Evolutionary conservation across 2,113 vertebrate species (phyloP).

Genomic region (Misgurnus anguillicaudatus): DNA sequence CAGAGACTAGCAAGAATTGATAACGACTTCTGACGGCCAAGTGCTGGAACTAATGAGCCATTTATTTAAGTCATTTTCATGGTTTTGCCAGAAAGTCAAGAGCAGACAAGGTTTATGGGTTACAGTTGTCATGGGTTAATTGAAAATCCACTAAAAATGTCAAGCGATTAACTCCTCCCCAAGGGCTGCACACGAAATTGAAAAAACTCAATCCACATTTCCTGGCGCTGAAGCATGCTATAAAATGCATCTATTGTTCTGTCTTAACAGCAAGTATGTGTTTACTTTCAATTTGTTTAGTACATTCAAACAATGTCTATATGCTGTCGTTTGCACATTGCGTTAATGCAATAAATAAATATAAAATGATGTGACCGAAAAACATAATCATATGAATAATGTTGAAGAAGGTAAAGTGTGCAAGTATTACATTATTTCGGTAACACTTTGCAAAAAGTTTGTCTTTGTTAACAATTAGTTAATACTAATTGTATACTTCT

Average conservation of each 20-base stretch:
- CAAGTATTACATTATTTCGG: no score
- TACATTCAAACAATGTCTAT: not conserved
- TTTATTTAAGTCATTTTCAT: slow-evolving; percentile 69
- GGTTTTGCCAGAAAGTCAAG: slow-evolving; percentile 60
- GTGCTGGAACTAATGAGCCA: slow-evolving; percentile 73
- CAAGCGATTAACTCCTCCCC: slow-evolving; percentile 68
- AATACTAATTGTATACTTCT: no score
- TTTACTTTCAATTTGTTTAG: not conserved
- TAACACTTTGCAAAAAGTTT: no score
- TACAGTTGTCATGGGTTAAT: slow-evolving; percentile 73
- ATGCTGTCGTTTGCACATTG: not conserved
- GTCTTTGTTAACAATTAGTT: no score
- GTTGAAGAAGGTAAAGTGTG: no score
- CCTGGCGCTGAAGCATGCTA: slow-evolving; percentile 26
- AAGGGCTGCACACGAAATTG: slow-evolving; percentile 54
- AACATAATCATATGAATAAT: no score
- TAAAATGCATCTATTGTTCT: not conserved
- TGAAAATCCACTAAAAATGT: slow-evolving; percentile 71
- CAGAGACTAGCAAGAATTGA: slow-evolving; percentile 65
- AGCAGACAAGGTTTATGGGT: slow-evolving; percentile 55
- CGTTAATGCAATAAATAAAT: not conserved
- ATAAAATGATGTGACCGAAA: no score
- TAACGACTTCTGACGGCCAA: slow-evolving; percentile 69
- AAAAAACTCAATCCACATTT: slow-evolving; percentile 52
- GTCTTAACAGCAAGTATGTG: not conserved